phyloP scores from a whole-genome alignment of 2,113 vertebrate species.

The Ondatra zibethicus region DNA sequence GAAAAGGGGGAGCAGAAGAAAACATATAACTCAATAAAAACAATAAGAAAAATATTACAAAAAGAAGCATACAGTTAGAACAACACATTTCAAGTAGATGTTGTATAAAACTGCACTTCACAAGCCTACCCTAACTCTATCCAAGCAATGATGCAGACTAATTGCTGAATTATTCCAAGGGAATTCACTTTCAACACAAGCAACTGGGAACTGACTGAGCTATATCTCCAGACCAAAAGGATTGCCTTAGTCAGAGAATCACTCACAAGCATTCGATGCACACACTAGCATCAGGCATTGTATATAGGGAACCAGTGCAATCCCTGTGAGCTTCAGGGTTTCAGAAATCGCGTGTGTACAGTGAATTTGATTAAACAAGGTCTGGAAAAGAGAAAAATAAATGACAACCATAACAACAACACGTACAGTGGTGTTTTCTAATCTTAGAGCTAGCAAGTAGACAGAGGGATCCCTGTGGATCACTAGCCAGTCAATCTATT shows the following conservation, averaged over 20 bases:
- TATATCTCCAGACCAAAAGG: not conserved
- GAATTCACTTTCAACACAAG: not conserved
- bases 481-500: not conserved
- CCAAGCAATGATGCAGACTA: not conserved
- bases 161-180: not conserved
- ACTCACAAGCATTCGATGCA: constrained; percentile 16
- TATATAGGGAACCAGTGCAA: not conserved
- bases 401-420: not conserved
- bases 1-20: too few species aligned
- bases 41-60: too few species aligned
- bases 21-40: too few species aligned
- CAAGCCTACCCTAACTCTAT: not conserved
- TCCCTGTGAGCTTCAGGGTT: not conserved
- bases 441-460: not conserved
- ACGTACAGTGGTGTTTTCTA: not conserved
- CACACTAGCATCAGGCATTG: not conserved
- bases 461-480: too few species aligned
- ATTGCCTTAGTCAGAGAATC: constrained; percentile 44
- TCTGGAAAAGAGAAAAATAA: not conserved
- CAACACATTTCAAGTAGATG: not conserved
- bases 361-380: not conserved
- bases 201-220: not conserved
- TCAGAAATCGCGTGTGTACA: not conserved
- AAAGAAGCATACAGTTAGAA: not conserved
- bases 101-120: not conserved